These are phyloP conservation scores for Gallinago media DNA, from an alignment of 2,113 vertebrate species.

Conservation along the genomic window DNA sequence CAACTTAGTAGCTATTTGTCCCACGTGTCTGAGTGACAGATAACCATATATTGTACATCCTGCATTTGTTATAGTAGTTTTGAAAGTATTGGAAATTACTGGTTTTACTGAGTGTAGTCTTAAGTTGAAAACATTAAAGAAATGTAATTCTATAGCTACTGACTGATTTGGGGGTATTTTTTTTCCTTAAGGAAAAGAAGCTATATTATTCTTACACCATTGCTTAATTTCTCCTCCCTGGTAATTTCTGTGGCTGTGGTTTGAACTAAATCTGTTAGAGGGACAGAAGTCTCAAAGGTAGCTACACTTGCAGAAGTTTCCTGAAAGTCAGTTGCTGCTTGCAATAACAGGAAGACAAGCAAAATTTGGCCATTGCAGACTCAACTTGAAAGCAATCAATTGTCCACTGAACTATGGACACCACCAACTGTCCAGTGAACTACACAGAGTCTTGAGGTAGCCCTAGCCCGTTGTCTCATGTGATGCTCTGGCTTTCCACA, in stretches of 20 bases:
- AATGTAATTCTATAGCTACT: not conserved
- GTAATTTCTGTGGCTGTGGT: not conserved
- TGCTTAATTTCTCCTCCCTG: not conserved
- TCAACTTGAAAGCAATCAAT: not conserved
- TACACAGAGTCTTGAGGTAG: not conserved
- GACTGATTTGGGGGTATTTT: not conserved
- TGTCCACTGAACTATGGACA: not conserved
- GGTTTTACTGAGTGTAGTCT: not conserved
- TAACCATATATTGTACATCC: not conserved
- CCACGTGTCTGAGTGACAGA: not conserved
- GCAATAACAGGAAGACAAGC: not conserved
- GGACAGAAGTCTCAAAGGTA: not conserved
- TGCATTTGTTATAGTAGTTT: not conserved
- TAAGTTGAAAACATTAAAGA: not conserved
- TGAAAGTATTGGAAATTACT: conserved; percentile 2
- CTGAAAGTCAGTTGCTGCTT: not conserved
- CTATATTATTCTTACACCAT: not conserved
- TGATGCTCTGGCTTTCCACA: not conserved
- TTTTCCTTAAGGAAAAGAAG: not conserved
- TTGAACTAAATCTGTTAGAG: not conserved
- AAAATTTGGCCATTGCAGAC: not conserved
- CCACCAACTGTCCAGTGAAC: not conserved
- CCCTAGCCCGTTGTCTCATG: accelerated
- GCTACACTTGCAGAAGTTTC: not conserved
- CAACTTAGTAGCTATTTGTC: not conserved